Percentiles rank a stretch among this genome's conserved stretches.
These are phyloP conservation scores for Eristalinus sepulchralis DNA, from an alignment of 2,888 invertebrate species.

Conservation along the genomic window DNA sequence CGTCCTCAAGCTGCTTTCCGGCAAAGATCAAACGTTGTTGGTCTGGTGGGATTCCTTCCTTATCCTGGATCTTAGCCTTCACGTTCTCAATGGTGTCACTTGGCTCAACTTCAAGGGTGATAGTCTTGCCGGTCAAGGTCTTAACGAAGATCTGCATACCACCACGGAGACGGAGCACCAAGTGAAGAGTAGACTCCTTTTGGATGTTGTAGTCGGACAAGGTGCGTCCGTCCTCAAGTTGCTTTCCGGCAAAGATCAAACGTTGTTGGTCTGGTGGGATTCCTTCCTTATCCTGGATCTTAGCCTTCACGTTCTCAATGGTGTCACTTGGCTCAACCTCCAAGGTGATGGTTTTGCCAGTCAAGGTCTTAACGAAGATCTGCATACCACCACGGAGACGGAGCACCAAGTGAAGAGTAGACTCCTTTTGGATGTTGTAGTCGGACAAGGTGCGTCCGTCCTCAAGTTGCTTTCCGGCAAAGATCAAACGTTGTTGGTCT, in stretches of 20 bases:
- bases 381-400: constrained; percentile 93
- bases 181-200: constrained; percentile 73
- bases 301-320: constrained; percentile 73
- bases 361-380: constrained; percentile 75
- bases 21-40: constrained; percentile 73
- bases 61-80: constrained; percentile 73
- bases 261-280: constrained; percentile 73
- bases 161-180: constrained; percentile 73
- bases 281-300: constrained; percentile 72
- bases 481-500: constrained; percentile 77
- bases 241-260: constrained; percentile 73
- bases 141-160: constrained; percentile 74
- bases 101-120: constrained; percentile 73
- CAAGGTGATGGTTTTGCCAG: constrained; percentile 75
- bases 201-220: constrained; percentile 74
- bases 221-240: constrained; percentile 71
- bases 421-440: constrained; percentile 76
- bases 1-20: constrained; percentile 72
- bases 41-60: constrained; percentile 73
- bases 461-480: constrained; percentile 82
- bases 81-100: constrained; percentile 73
- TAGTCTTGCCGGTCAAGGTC: constrained; percentile 73
- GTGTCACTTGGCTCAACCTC: constrained; percentile 74
- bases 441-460: constrained; percentile 94
- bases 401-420: constrained; percentile 85